Evolutionary conservation across 2,113 vertebrate species (phyloP).

Genomic region (Tenebrosternarchus preto): DNA sequence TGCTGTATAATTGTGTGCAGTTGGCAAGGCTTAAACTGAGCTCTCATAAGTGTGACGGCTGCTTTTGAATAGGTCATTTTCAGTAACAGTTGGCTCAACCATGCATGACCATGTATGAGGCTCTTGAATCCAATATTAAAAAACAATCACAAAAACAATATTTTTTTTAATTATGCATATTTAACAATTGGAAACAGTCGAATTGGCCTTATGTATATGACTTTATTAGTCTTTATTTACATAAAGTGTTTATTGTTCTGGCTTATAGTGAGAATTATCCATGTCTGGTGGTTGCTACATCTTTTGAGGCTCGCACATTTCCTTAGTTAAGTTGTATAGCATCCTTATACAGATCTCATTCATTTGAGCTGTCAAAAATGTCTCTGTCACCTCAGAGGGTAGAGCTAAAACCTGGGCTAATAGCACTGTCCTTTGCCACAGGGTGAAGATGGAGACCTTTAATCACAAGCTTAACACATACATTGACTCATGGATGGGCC

Average conservation of each 20-base stretch:
- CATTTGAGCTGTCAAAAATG: not conserved
- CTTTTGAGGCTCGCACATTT: not conserved
- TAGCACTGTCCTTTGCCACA: conserved; percentile 45
- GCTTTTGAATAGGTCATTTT: no score
- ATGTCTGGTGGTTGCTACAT: not conserved
- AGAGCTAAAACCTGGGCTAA: not conserved
- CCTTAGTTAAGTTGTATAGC: not conserved
- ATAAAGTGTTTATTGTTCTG: not conserved
- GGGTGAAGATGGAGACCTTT: conserved; percentile 86
- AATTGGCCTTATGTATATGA: not conserved
- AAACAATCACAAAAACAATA: no score
- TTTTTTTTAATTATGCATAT: no score
- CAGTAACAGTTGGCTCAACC: no score
- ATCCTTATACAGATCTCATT: not conserved
- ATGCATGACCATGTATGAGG: no score
- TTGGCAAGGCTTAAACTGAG: not conserved
- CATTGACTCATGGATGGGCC: conserved; percentile 88
- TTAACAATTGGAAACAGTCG: not conserved
- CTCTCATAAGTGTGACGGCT: not conserved
- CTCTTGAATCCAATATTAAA: no score
- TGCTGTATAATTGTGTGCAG: not conserved
- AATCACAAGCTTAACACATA: conserved; percentile 87
- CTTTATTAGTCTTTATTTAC: not conserved
- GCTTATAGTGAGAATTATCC: no score
- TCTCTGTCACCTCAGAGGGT: not conserved